A percentile compares a stretch with the other conserved stretches of the same genome.
phyloP scores from a whole-genome alignment of 2,797 vertebrate species.

The Enoplosus armatus region DNA sequence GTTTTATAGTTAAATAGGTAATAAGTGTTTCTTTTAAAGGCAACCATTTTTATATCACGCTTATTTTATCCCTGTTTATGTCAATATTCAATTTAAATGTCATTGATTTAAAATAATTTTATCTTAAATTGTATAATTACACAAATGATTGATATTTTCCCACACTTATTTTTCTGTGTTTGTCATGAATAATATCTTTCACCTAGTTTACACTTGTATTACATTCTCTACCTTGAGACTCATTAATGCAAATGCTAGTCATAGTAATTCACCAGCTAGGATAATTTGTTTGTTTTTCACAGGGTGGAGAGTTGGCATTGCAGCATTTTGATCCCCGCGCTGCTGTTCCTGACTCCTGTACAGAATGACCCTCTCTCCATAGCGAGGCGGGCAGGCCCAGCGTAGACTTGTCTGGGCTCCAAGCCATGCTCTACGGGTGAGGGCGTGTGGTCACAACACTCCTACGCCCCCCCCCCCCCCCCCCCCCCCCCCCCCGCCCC shows the following conservation, averaged over 20 bases:
- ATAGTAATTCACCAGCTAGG: conserved; percentile 55
- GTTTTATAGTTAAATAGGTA: too few species aligned
- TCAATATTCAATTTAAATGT: not conserved
- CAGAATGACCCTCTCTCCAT: conserved; percentile 67
- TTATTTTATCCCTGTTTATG: conserved; percentile 10
- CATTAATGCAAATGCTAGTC: conserved; percentile 37
- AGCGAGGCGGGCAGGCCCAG: conserved; percentile 58
- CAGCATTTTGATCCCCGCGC: conserved; percentile 61
- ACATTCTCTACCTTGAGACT: conserved; percentile 47
- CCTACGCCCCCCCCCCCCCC: conserved; percentile 34
- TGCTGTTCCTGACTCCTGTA: conserved; percentile 77
- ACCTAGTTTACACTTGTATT: conserved; percentile 20
- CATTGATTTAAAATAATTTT: not conserved
- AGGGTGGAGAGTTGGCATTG: conserved; percentile 69
- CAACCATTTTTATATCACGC: conserved; percentile 8
- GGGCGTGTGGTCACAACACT: conserved; percentile 73
- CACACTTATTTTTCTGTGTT: not conserved
- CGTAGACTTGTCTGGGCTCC: conserved; percentile 72
- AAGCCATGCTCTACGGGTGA: conserved; percentile 77
- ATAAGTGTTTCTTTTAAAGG: conserved; percentile 7
- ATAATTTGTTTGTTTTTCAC: conserved; percentile 75
- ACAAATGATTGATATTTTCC: not conserved
- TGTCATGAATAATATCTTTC: not conserved
- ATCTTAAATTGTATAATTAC: not conserved
- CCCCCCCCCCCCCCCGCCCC: conserved; percentile 1